Evolutionary conservation across 2,888 invertebrate species (phyloP).

Genomic region (Epistrophe eligans): DNA sequence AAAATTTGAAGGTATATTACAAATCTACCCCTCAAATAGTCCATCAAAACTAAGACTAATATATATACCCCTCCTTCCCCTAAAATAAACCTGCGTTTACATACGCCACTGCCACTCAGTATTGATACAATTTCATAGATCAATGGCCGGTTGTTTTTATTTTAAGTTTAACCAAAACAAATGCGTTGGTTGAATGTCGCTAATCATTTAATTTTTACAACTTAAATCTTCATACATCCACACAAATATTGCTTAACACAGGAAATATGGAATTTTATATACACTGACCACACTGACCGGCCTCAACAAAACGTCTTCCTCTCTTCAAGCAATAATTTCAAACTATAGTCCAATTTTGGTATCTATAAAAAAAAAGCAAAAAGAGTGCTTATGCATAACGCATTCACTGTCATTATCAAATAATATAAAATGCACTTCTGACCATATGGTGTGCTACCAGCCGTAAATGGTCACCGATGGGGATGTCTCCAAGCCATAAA

Average conservation of each 20-base stretch:
- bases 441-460: slow-evolving; percentile 64
- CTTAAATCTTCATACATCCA: background rate
- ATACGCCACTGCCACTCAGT: too few species aligned
- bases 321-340: background rate
- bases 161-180: background rate
- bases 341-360: background rate
- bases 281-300: background rate
- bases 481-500: slow-evolving; percentile 41
- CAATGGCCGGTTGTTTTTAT: slow-evolving; percentile 19
- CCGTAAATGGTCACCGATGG: slow-evolving; percentile 55
- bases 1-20: too few species aligned
- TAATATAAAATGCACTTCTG: slow-evolving; percentile 28
- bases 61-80: too few species aligned
- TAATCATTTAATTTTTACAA: slow-evolving; percentile 29
- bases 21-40: too few species aligned
- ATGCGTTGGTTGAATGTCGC: slow-evolving; percentile 26
- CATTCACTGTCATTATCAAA: slow-evolving; percentile 48
- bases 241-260: slow-evolving; percentile 14
- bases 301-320: background rate
- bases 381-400: slow-evolving; percentile 34
- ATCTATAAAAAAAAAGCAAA: slow-evolving; percentile 1
- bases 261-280: background rate
- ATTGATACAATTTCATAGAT: slow-evolving; percentile 9
- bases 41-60: too few species aligned
- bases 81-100: too few species aligned